Conservation (phyloP, 2,113 vertebrate species). For the Phylloscopus trochiloides region DNA sequence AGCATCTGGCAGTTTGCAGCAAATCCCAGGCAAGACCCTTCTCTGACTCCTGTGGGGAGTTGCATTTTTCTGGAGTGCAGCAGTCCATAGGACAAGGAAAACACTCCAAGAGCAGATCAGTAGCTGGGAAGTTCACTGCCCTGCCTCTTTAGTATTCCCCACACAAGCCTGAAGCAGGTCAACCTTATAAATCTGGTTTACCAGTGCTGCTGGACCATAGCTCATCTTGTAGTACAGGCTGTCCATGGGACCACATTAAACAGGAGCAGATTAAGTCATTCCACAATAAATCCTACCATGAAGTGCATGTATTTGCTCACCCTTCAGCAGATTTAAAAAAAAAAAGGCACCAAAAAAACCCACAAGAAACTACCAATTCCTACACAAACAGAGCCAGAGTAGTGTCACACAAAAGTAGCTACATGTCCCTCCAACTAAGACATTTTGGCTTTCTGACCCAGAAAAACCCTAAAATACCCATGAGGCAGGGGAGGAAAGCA, state of each 20-base stretch:
- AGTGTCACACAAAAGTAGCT: neutral
- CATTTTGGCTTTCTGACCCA: neutral
- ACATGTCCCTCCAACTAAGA: neutral
- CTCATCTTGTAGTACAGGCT: neutral
- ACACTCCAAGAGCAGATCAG: neutral
- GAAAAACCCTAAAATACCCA: neutral
- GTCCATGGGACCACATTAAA: neutral
- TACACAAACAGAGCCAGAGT: neutral
- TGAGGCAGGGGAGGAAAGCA: neutral
- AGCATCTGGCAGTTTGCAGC: neutral
- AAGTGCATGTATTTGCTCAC: neutral
- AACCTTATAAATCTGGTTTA: neutral
- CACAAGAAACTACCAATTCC: neutral
- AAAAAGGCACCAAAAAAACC: neutral
- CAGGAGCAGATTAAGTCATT: neutral
- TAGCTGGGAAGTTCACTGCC: neutral
- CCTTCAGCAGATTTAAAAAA: neutral
- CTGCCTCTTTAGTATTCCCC: neutral
- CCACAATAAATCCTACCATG: neutral
- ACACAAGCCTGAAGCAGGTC: neutral
- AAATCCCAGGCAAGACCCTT: neutral
- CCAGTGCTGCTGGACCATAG: neutral
- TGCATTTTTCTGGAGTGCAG: neutral
- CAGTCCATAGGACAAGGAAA: neutral
- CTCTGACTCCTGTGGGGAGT: neutral